phyloP scores from a whole-genome alignment of 2,113 vertebrate species.

The Tragelaphus scriptus region DNA sequence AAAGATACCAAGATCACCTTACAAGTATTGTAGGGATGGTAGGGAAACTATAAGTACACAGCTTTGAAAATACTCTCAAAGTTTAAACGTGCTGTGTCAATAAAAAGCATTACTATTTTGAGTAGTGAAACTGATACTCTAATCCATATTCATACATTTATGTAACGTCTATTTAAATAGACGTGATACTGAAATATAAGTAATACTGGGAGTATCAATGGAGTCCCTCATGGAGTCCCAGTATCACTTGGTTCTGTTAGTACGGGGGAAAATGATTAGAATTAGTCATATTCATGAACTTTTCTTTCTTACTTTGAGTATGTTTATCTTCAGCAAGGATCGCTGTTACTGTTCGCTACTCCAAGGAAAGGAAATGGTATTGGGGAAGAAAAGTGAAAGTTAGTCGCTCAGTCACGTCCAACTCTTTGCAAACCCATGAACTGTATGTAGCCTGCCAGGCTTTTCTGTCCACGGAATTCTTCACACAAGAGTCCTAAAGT shows the following conservation, averaged over 20 bases:
- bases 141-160: not conserved
- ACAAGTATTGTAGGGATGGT: not conserved
- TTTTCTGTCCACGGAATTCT: not conserved
- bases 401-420: not conserved
- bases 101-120: not conserved
- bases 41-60: not conserved
- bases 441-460: not conserved
- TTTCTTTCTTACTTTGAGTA: not conserved
- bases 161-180: not conserved
- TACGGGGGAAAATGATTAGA: not conserved
- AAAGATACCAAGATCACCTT: not conserved
- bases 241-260: not conserved
- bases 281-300: not conserved
- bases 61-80: not conserved
- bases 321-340: not conserved
- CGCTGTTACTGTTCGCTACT: not conserved
- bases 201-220: not conserved
- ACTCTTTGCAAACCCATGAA: not conserved
- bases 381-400: not conserved
- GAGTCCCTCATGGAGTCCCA: not conserved
- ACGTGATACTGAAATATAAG: not conserved
- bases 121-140: not conserved
- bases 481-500: not conserved
- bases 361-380: not conserved
- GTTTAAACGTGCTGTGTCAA: not conserved